Base-by-base conservation (phyloP, 2,113 vertebrate genomes). In the Triplophysa rosa region DNA sequence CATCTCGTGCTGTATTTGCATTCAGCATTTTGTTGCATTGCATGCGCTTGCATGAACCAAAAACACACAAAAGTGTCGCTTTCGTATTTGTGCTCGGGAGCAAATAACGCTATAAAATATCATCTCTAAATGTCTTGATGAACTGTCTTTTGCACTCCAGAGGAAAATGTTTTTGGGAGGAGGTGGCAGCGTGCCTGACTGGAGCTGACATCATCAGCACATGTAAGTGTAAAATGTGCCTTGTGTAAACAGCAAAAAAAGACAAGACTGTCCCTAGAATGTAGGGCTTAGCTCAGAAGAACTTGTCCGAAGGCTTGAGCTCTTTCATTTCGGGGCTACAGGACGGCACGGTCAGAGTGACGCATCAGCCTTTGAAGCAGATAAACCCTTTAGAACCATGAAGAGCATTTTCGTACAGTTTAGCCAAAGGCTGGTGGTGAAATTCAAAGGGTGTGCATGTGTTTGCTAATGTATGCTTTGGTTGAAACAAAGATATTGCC, bases 341-440 rank as follows among this genome's bases (percentile, higher is more conserved):
- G 90, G 89, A 91, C 88, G 88, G 84, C 78, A 81, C 83, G 83
- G 88, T 86, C 85, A 78, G 84, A 85, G 85, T 82, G 87, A 89
- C 85, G 88, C 85, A 83, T 77, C 86, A 83, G 88, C 86, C 92
- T 92, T 92, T 93, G 90, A 92, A 92, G 91, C 87, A 86, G 84
- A 88, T 91, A 91, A 92, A 92, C 89, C 91, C 87, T 90, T 92
- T 92, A 90, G 87, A 91, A 90, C 85, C 90, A 87, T 92, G 90
- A 92, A 90, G 84, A 89, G 91, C 87, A 87, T 90, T 91, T 87
- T 86, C 86, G 84, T 83, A 83, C 86, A 84, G 83, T 89, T 88
- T 85, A 82, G 86, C 89, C 89, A 88, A 88, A 65, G 77, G 80
- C 69, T 87, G 59, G 85, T 70, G 77, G 78, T 83, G 81, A 85